These are phyloP conservation scores for Chaetodon auriga DNA, from an alignment of 2,113 vertebrate species.

Conservation along the genomic window DNA sequence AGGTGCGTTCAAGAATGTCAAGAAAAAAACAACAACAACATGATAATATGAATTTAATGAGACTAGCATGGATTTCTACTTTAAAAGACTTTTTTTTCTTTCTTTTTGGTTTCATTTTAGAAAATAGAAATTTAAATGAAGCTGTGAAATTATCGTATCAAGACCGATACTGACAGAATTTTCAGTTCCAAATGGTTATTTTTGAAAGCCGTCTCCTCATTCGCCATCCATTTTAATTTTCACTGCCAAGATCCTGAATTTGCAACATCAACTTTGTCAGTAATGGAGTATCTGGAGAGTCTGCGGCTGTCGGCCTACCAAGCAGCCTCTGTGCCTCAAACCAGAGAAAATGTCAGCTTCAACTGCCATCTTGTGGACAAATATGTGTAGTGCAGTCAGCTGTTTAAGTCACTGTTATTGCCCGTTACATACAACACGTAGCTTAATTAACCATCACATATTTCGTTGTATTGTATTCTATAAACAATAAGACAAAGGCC, in stretches of 20 bases:
- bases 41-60: background rate
- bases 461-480: background rate
- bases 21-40: background rate
- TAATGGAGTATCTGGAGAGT: background rate
- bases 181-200: background rate
- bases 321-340: background rate
- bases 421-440: background rate
- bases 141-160: background rate
- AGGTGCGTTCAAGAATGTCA: slow-evolving; percentile 8
- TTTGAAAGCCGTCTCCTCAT: background rate
- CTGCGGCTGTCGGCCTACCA: background rate
- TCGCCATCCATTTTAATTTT: background rate
- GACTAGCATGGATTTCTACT: background rate
- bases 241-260: slow-evolving; percentile 4
- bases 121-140: background rate
- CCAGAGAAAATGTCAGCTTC: slow-evolving; percentile 28
- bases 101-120: background rate
- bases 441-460: background rate
- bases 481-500: background rate
- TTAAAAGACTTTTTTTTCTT: background rate
- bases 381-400: slow-evolving; percentile 43
- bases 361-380: slow-evolving; percentile 69
- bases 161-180: background rate
- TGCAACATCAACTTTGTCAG: slow-evolving; percentile 20
- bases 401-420: background rate